Percentiles rank a stretch among this genome's conserved stretches.
These are phyloP conservation scores for Motacilla alba DNA, from an alignment of 2,113 vertebrate genomes.

Conservation along the genomic window DNA sequence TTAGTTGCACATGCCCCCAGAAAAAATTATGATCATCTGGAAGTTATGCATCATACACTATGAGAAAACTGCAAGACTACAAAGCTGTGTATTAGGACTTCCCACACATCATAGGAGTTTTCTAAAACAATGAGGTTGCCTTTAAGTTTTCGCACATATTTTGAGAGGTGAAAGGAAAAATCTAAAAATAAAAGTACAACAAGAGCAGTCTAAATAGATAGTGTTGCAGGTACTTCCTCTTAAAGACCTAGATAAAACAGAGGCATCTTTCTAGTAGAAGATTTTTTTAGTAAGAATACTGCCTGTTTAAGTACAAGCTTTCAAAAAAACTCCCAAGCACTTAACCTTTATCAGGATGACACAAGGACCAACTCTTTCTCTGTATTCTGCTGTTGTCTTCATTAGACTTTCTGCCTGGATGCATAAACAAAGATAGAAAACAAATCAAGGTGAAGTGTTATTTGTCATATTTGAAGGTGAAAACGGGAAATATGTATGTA, in stretches of 20 bases:
- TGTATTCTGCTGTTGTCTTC: neutral
- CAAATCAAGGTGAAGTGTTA: neutral
- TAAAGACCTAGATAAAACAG: slow-evolving; percentile 15
- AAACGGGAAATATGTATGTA: neutral
- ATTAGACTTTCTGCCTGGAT: neutral
- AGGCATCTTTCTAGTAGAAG: neutral
- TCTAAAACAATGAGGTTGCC: neutral
- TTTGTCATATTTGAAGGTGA: slow-evolving; percentile 1
- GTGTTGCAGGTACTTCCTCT: slow-evolving; percentile 27
- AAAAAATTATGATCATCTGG: neutral
- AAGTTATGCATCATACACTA: neutral
- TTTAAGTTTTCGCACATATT: neutral
- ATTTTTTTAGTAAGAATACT: neutral
- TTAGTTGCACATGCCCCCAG: neutral
- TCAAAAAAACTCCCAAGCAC: neutral
- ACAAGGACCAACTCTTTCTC: neutral
- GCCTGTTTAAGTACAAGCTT: neutral
- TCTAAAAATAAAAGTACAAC: slow-evolving; percentile 10
- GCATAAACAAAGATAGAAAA: neutral
- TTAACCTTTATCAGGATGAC: neutral
- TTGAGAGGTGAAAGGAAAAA: neutral
- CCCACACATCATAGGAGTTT: neutral
- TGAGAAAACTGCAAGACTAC: neutral
- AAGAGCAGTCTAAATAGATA: slow-evolving; percentile 22
- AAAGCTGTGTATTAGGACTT: neutral